Evolutionary conservation across 2,888 invertebrate species (phyloP).

Genomic region (Clunio marinus): DNA sequence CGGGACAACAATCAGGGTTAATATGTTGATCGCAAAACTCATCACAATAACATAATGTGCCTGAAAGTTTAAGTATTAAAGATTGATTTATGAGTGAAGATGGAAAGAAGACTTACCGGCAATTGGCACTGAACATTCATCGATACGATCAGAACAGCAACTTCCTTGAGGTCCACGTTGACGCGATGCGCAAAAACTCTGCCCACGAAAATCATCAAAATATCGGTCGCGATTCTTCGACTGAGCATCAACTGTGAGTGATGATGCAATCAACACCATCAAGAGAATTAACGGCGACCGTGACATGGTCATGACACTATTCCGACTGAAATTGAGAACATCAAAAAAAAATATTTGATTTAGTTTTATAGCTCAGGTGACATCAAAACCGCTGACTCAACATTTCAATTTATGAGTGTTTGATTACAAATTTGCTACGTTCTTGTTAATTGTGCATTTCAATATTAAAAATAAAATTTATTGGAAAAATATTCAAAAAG

Average conservation of each 20-base stretch:
- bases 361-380: background rate
- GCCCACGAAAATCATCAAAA: slow-evolving; percentile 30
- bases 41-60: slow-evolving; percentile 90
- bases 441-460: slow-evolving; percentile 7
- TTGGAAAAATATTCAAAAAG: background rate
- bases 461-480: background rate
- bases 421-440: background rate
- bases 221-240: no score
- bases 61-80: slow-evolving; percentile 49
- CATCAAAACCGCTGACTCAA: background rate
- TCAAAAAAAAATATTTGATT: background rate
- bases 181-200: slow-evolving; percentile 45
- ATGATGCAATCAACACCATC: slow-evolving; percentile 18
- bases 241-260: background rate
- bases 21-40: slow-evolving; percentile 76
- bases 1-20: slow-evolving; percentile 87
- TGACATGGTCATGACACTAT: slow-evolving; percentile 23
- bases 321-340: background rate
- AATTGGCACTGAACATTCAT: slow-evolving; percentile 77
- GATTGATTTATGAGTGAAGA: background rate
- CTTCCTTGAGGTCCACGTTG: slow-evolving; percentile 45
- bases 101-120: slow-evolving; percentile 56
- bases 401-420: slow-evolving; percentile 5
- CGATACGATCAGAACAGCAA: slow-evolving; percentile 73
- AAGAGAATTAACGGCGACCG: slow-evolving; percentile 20